phyloP scores from a whole-genome alignment of 2,888 invertebrate genomes.

The Xestia xanthographa region DNA sequence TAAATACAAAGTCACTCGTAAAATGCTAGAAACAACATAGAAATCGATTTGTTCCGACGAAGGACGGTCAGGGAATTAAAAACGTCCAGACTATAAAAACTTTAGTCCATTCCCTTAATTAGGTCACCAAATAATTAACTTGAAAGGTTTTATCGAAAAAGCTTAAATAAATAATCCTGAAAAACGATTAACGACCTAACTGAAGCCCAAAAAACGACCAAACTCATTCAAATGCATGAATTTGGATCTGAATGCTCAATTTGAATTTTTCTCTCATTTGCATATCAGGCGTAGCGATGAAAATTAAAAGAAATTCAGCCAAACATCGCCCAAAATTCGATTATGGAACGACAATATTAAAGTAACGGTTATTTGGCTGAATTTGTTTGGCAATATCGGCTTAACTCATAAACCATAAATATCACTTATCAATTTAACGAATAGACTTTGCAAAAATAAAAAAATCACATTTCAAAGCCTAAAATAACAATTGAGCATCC shows the following conservation, averaged over 20 bases:
- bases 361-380: slow-evolving; percentile 23
- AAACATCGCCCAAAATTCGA: slow-evolving; percentile 37
- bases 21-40: slow-evolving; percentile 7
- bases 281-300: slow-evolving; percentile 40
- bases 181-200: slow-evolving; percentile 38
- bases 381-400: slow-evolving; percentile 21
- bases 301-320: slow-evolving; percentile 48
- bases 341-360: slow-evolving; percentile 44
- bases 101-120: slow-evolving; percentile 54
- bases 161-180: slow-evolving; percentile 16
- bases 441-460: not conserved
- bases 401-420: slow-evolving; percentile 7
- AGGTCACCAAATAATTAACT: slow-evolving; percentile 29
- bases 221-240: slow-evolving; percentile 64
- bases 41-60: slow-evolving; percentile 36
- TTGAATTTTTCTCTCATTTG: slow-evolving; percentile 56
- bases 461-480: slow-evolving; percentile 20
- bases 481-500: slow-evolving; percentile 45
- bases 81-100: slow-evolving; percentile 42
- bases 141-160: slow-evolving; percentile 8
- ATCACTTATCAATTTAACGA: not conserved
- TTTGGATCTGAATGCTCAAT: slow-evolving; percentile 57
- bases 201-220: slow-evolving; percentile 31
- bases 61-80: slow-evolving; percentile 29
- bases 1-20: not conserved